Conservation (phyloP, 2,113 vertebrate genomes). For the Pseudorectes ferrugineus region DNA sequence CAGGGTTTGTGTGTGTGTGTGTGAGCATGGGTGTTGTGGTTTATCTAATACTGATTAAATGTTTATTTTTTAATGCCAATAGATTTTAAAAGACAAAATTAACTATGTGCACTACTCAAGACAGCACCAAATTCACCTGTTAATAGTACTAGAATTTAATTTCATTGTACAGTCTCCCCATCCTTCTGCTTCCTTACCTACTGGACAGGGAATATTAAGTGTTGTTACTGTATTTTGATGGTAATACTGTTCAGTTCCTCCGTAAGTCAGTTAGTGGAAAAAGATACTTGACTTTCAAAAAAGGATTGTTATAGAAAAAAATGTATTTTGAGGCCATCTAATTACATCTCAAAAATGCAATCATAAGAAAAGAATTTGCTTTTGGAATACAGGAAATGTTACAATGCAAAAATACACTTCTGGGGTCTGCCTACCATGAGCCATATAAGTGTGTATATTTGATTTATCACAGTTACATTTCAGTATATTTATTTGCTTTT, state of each 20-base stretch:
- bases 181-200: not conserved
- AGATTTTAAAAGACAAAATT: not conserved
- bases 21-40: fast-evolving
- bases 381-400: not conserved
- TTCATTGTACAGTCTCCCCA: not conserved
- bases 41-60: not conserved
- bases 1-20: not conserved
- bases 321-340: not conserved
- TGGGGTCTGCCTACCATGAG: not conserved
- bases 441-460: not conserved
- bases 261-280: not conserved
- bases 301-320: not conserved
- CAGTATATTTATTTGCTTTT: not conserved
- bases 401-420: not conserved
- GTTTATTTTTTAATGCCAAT: not conserved
- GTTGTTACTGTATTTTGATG: not conserved
- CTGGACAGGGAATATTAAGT: not conserved
- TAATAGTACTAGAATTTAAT: not conserved
- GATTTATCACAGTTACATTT: not conserved
- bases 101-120: not conserved
- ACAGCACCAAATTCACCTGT: not conserved
- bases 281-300: not conserved
- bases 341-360: not conserved
- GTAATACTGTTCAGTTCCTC: not conserved
- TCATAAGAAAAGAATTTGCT: not conserved